Evolutionary conservation across 2,113 vertebrate genomes (phyloP).

Genomic region (Notiomystis cincta): DNA sequence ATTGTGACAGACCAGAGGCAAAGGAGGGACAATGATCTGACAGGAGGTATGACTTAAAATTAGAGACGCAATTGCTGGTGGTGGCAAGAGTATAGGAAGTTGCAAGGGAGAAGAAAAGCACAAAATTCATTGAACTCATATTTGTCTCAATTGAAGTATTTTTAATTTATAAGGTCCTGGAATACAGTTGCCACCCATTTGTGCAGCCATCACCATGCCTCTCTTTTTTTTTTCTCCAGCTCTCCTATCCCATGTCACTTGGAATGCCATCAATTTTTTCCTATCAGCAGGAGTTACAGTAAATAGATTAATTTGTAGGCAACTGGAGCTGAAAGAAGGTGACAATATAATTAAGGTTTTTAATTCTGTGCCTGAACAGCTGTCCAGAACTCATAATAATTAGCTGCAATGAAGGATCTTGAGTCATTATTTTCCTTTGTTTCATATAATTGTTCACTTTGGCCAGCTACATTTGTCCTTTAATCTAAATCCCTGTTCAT

Average conservation of each 20-base stretch:
- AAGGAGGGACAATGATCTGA: constrained; percentile 16
- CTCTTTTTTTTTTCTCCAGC: neutral
- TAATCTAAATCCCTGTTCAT: constrained; percentile 49
- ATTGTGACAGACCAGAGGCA: neutral
- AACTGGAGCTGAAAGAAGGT: constrained; percentile 81
- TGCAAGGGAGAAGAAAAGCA: constrained; percentile 19
- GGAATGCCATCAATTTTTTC: constrained; percentile 79
- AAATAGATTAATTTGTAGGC: constrained; percentile 83
- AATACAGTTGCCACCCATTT: constrained; percentile 74
- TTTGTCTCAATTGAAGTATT: constrained; percentile 78
- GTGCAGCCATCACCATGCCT: constrained; percentile 51
- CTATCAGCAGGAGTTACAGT: constrained; percentile 79
- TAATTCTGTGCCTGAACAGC: constrained; percentile 99
- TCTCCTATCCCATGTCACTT: constrained; percentile 66
- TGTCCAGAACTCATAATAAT: constrained; percentile 97
- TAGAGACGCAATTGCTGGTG: neutral
- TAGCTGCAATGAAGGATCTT: constrained; percentile 93
- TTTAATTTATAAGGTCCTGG: constrained; percentile 77
- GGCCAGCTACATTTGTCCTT: constrained; percentile 70
- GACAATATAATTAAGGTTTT: constrained; percentile 98
- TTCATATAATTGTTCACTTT: constrained; percentile 76
- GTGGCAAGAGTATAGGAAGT: neutral
- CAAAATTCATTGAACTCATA: constrained; percentile 68
- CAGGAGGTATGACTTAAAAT: constrained; percentile 8
- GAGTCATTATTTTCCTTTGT: constrained; percentile 85